Conservation (phyloP, 2,888 invertebrate species). For the Tetranychus piercei region DNA sequence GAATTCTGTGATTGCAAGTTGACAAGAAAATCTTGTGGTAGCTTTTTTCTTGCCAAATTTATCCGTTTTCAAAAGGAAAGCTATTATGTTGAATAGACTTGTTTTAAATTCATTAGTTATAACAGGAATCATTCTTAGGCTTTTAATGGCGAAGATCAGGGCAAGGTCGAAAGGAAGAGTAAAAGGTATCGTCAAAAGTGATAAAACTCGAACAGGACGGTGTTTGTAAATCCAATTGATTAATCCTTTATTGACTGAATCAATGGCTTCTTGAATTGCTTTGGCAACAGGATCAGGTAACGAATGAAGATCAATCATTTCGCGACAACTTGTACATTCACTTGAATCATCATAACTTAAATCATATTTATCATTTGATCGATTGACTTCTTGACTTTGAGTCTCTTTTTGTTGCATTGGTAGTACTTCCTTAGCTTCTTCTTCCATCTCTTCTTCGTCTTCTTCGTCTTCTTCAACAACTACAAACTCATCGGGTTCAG, state of each 20-base stretch:
- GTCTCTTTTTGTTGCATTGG: not conserved
- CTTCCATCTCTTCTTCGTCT: not conserved
- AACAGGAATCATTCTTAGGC: conserved; percentile 16
- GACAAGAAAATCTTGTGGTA: conserved; percentile 40
- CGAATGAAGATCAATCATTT: conserved; percentile 62
- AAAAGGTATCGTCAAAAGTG: conserved; percentile 62
- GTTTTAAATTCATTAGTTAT: conserved; percentile 18
- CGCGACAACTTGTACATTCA: conserved; percentile 69
- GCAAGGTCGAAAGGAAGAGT: conserved; percentile 70
- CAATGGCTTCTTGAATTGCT: conserved; percentile 76
- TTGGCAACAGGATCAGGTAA: conserved; percentile 61
- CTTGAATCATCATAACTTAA: conserved; percentile 44
- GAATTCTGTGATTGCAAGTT: conserved; percentile 47
- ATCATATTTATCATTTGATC: conserved; percentile 8
- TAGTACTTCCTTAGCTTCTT: not conserved
- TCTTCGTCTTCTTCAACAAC: conserved; percentile 18
- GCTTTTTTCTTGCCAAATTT: conserved; percentile 6
- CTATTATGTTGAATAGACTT: conserved; percentile 34
- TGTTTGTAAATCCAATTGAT: conserved; percentile 76
- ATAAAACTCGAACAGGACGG: conserved; percentile 57
- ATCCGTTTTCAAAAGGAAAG: conserved; percentile 40
- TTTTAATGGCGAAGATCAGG: conserved; percentile 33
- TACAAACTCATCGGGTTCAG: conserved; percentile 13
- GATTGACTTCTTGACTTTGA: not conserved
- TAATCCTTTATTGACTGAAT: conserved; percentile 72